Evolutionary conservation across 2,113 vertebrate species (phyloP).

Genomic region (Phoenicopterus ruber): DNA sequence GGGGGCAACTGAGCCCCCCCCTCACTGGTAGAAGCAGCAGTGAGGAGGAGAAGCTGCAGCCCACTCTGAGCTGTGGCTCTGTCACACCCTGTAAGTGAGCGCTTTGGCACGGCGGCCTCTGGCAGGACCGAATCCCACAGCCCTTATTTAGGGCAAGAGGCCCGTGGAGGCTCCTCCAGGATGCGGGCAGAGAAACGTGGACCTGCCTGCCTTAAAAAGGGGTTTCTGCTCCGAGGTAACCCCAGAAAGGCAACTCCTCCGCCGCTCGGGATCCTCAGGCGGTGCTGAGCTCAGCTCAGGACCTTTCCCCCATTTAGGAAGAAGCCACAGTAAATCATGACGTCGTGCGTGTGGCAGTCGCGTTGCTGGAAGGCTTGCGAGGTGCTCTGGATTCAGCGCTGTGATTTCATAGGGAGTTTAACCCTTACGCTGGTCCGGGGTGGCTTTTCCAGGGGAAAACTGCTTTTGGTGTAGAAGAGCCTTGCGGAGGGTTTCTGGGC

Average conservation of each 20-base stretch:
- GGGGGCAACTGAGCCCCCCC: too few species aligned
- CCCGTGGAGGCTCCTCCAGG: background rate
- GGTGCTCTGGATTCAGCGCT: background rate
- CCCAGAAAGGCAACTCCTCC: background rate
- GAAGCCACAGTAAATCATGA: background rate
- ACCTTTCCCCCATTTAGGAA: background rate
- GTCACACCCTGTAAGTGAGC: rapidly evolving
- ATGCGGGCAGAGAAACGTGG: rapidly evolving
- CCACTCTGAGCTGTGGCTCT: background rate
- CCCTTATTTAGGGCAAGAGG: background rate
- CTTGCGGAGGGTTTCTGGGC: background rate
- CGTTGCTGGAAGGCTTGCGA: rapidly evolving
- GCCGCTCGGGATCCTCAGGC: rapidly evolving
- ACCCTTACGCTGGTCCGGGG: rapidly evolving
- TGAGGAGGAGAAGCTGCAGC: background rate
- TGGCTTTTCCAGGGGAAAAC: background rate
- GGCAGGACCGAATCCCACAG: background rate
- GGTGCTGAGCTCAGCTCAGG: background rate
- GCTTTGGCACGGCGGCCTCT: rapidly evolving
- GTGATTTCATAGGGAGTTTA: background rate
- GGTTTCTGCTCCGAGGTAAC: background rate
- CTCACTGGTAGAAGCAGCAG: rapidly evolving
- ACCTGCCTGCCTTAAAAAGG: background rate
- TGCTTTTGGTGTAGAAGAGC: background rate
- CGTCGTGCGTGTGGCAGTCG: rapidly evolving